phyloP scores from a whole-genome alignment of 2,113 vertebrate genomes.

The Parotia lawesii region DNA sequence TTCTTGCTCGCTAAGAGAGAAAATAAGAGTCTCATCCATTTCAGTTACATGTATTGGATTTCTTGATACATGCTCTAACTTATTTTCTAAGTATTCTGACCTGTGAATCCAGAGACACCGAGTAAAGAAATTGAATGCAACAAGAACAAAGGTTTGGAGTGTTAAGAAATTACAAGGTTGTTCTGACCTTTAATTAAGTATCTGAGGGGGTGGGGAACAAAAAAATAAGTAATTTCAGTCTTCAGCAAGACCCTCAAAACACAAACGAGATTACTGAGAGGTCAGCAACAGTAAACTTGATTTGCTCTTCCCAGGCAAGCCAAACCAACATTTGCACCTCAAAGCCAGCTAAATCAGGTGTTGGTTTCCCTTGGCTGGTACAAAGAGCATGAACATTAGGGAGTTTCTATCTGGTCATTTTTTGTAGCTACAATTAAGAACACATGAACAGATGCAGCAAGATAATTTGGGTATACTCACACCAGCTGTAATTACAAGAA shows the following conservation, averaged over 20 bases:
- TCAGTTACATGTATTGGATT: background rate
- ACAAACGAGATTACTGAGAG: background rate
- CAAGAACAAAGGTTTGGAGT: background rate
- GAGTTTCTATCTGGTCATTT: background rate
- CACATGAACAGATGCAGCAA: background rate
- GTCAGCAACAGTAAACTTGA: background rate
- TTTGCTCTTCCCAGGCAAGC: background rate
- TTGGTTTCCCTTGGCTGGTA: background rate
- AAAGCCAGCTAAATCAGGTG: background rate
- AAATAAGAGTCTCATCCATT: background rate
- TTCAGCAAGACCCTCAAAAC: background rate
- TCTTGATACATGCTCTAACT: background rate
- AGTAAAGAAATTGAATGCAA: background rate
- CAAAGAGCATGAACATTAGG: background rate
- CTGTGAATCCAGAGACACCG: background rate
- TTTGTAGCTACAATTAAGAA: background rate
- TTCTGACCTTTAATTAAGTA: background rate
- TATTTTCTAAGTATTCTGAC: background rate
- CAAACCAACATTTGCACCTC: background rate
- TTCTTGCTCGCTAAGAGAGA: background rate
- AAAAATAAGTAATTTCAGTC: background rate
- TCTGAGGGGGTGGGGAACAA: fast-evolving
- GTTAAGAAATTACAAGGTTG: background rate
- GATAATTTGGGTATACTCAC: background rate
- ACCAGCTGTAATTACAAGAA: background rate